These are phyloP conservation scores for Linnaemya vulpina DNA, from an alignment of 2,888 invertebrate species.

Conservation along the genomic window DNA sequence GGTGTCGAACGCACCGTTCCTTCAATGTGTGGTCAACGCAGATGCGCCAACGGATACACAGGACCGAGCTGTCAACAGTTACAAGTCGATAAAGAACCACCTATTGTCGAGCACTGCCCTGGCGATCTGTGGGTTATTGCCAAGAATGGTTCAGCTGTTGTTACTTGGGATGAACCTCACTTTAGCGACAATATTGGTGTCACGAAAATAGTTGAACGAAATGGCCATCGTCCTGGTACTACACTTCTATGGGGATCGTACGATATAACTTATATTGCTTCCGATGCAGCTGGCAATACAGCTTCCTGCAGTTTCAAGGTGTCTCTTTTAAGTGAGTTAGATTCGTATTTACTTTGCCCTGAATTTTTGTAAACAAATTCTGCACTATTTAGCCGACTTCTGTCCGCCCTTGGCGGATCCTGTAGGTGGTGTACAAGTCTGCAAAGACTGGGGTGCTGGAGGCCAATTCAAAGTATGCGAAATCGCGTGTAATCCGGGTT, in stretches of 20 bases:
- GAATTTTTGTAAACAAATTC: slow-evolving; percentile 4
- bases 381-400: slow-evolving; percentile 88
- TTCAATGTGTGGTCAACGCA: slow-evolving; percentile 94
- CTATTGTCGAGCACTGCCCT: slow-evolving; percentile 94
- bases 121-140: slow-evolving; percentile 97
- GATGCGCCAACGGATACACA: slow-evolving; percentile 93
- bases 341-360: neutral
- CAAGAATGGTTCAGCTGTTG: slow-evolving; percentile 94
- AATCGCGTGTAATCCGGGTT: slow-evolving; percentile 92
- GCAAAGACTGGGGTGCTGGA: slow-evolving; percentile 98
- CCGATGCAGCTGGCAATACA: slow-evolving; percentile 95
- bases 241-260: slow-evolving; percentile 96
- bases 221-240: slow-evolving; percentile 93
- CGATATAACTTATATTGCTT: slow-evolving; percentile 96
- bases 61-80: slow-evolving; percentile 93
- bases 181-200: slow-evolving; percentile 95
- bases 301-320: slow-evolving; percentile 96
- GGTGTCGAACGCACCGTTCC: slow-evolving; percentile 96
- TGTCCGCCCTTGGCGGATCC: slow-evolving; percentile 95
- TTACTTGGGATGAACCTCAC: slow-evolving; percentile 95
- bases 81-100: slow-evolving; percentile 92
- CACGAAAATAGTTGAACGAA: slow-evolving; percentile 90
- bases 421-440: slow-evolving; percentile 94
- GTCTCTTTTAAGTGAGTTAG: slow-evolving; percentile 90
- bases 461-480: slow-evolving; percentile 97